These are phyloP conservation scores for Halocynthia roretzi DNA, from an alignment of 23 tunicate genomes.

Conservation along the genomic window DNA sequence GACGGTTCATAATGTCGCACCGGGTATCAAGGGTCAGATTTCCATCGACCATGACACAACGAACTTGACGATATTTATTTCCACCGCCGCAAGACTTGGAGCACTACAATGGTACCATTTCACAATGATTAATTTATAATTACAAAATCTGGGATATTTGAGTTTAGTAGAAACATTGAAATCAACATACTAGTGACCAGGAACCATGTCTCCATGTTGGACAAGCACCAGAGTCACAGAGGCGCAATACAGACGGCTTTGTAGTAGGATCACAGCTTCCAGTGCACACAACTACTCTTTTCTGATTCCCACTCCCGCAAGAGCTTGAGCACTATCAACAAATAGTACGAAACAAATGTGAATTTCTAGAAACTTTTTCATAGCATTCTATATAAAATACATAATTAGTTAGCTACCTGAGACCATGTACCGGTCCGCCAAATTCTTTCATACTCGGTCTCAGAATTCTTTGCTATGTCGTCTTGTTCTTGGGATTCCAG, in stretches of 20 bases:
- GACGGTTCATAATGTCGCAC: conserved; percentile 46
- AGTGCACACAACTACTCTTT: conserved; percentile 46
- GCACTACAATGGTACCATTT: conserved; percentile 8
- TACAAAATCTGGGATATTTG: background rate
- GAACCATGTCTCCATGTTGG: conserved; percentile 17
- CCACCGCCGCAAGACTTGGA: conserved; percentile 28
- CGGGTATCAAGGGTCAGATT: conserved; percentile 27
- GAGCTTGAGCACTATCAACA: conserved; percentile 63
- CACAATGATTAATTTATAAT: background rate
- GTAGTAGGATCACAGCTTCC: conserved; percentile 3
- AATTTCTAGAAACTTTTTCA: too few relatives aligned
- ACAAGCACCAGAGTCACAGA: conserved; percentile 18
- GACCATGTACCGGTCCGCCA: conserved; percentile 71
- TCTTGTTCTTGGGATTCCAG: too few relatives aligned
- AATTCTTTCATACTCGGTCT: background rate
- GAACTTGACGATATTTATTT: background rate
- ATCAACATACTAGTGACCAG: conserved; percentile 9
- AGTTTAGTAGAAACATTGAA: background rate
- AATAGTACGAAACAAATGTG: background rate
- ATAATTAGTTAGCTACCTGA: conserved; percentile 19
- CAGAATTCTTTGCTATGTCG: background rate
- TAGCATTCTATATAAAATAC: background rate
- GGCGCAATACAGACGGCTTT: conserved; percentile 7
- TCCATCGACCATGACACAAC: conserved; percentile 22
- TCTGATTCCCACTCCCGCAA: conserved; percentile 50